Conservation (phyloP, 2,888 invertebrate genomes). For the Volucella inflata region DNA sequence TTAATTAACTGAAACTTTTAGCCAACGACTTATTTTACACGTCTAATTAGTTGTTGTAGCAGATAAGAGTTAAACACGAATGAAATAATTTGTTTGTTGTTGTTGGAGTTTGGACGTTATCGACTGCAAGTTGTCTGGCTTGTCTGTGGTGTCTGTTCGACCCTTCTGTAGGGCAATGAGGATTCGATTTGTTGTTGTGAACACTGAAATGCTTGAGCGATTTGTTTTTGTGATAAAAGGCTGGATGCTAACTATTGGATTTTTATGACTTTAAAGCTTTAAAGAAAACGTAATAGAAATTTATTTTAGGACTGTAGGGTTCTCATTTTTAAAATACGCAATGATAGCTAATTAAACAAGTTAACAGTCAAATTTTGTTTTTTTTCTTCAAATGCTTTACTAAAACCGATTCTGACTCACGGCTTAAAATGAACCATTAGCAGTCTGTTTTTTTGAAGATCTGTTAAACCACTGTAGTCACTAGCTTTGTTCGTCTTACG, state of each 20-base stretch:
- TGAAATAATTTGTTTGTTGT: slow-evolving; percentile 71
- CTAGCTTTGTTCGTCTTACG: no score
- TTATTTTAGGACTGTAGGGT: neutral
- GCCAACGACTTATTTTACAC: slow-evolving; percentile 81
- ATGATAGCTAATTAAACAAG: no score
- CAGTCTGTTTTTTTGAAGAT: no score
- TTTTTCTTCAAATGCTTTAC: no score
- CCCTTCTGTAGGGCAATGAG: neutral
- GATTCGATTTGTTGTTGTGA: neutral
- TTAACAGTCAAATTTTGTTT: no score
- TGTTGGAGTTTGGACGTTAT: slow-evolving; percentile 30
- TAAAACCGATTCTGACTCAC: no score
- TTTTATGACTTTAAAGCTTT: no score
- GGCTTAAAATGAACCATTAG: no score
- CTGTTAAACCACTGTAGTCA: no score
- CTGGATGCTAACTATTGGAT: neutral
- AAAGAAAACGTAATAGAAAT: neutral
- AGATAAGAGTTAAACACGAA: slow-evolving; percentile 76
- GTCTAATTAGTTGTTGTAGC: slow-evolving; percentile 82
- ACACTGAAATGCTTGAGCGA: slow-evolving; percentile 3
- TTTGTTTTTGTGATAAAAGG: slow-evolving; percentile 25
- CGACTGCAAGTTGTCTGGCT: slow-evolving; percentile 11
- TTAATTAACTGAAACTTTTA: slow-evolving; percentile 78
- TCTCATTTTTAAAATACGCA: no score
- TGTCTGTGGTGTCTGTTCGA: neutral